A percentile compares a stretch with the other conserved stretches of the same genome.
Conservation (phyloP, 2,113 vertebrate species). For the Salvelinus alpinus region DNA sequence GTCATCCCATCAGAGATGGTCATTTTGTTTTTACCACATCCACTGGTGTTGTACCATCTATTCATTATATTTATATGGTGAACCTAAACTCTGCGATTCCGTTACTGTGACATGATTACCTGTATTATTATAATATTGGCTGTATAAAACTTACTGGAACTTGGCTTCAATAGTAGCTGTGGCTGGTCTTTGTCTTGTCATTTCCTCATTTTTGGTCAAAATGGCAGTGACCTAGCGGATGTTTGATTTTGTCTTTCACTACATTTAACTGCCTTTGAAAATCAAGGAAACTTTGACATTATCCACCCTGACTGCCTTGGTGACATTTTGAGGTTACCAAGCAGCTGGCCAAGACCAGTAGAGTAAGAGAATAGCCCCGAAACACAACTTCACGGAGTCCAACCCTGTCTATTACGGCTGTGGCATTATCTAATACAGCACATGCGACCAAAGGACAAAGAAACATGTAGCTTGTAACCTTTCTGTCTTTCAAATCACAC, state of each 20-base stretch:
- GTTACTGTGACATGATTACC: too few relatives aligned
- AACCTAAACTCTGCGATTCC: too few relatives aligned
- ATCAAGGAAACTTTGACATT: constrained; percentile 14
- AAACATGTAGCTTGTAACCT: background rate
- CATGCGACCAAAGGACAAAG: constrained; percentile 16
- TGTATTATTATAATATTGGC: too few relatives aligned
- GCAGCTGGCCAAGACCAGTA: constrained; percentile 29
- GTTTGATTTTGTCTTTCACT: background rate
- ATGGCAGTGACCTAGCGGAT: background rate
- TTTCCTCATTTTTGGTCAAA: background rate
- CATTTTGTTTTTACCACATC: too few relatives aligned
- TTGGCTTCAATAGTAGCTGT: too few relatives aligned
- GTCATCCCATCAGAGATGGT: too few relatives aligned
- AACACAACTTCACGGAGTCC: constrained; percentile 15
- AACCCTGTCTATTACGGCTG: constrained; percentile 12
- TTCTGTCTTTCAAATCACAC: too few relatives aligned
- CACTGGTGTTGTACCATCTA: too few relatives aligned
- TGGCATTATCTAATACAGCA: constrained; percentile 11
- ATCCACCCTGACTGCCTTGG: constrained; percentile 7
- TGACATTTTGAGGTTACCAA: constrained; percentile 37
- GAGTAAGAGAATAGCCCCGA: constrained; percentile 27
- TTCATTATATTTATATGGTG: too few relatives aligned
- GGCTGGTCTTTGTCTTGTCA: too few relatives aligned
- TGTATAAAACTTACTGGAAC: too few relatives aligned
- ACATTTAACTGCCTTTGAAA: background rate